Evolutionary conservation across 2,113 vertebrate species (phyloP), one percentile per base, ranked within the genome.

Genomic region (Oenanthe melanoleuca): DNA sequence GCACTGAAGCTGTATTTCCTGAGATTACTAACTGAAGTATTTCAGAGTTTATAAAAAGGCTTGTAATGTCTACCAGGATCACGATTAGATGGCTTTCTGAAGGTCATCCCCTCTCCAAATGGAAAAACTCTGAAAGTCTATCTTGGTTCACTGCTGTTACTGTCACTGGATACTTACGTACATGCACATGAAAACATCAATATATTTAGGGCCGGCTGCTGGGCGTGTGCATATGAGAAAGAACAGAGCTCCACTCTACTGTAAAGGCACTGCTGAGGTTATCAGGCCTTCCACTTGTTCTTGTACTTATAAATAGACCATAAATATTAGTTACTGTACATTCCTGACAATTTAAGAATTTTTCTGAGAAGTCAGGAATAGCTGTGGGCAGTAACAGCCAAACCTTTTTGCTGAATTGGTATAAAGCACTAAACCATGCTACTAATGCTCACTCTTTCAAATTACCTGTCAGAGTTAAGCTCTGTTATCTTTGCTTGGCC

Each of bases 221-320:
- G 73, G 74, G 37, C 34, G 66, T 77, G 56, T 92, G 52, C 44
- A 74, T 14, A 44, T 83, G 82, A 95, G 80, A 89, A 96, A 90
- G 42, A 94, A 34, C 92, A 95, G 94, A 86, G 21, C 77, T 95
- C 79, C 56, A 44, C 61, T 75, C 70, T 78, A 64, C 59, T 50
- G 44, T 82, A 80, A 91, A 89, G 63, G 38, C 63, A 56, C 34
- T 52, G 24, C 59, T 73, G 37, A 91, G 59, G 66, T 93, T 96
- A 94, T 95, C 95, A 89, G 74, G 17, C 50, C 42, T 94, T 89
- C 55, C 74, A 80, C 81, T 95, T 92, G 40, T 63, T 93, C 80
- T 75, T 69, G 14, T 25, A 59, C 17, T 74, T 89, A 88, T 94
- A 91, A 92, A 95, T 93, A 91, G 87, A 50, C 6, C 0, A 2